A percentile compares a stretch with the other conserved stretches of the same genome.
Evolutionary conservation across 2,888 invertebrate genomes (phyloP).

Genomic region (Dasypolia templi): DNA sequence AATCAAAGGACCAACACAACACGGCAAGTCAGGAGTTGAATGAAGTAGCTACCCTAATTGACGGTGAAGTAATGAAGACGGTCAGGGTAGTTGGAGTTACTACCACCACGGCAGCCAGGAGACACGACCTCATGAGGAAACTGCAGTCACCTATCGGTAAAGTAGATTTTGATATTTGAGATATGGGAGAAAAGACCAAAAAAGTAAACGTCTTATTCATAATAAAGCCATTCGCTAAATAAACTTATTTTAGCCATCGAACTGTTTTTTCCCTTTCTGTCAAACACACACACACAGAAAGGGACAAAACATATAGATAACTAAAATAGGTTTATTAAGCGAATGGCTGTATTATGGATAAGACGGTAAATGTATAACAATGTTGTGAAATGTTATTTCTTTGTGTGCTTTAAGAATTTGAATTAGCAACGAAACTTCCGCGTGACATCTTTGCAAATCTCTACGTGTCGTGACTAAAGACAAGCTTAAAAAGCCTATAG

Average conservation of each 20-base stretch:
- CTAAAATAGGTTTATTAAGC: too few relatives aligned
- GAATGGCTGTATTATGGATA: too few relatives aligned
- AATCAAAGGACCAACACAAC: constrained; percentile 74
- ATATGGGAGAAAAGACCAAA: neutral
- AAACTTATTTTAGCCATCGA: too few relatives aligned
- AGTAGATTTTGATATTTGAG: neutral
- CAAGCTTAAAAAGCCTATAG: neutral
- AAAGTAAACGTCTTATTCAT: too few relatives aligned
- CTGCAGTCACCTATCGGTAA: constrained; percentile 92
- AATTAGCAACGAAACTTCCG: neutral
- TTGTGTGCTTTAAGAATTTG: too few relatives aligned
- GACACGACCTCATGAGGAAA: constrained; percentile 91
- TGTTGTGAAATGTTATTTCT: too few relatives aligned
- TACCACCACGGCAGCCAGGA: constrained; percentile 93
- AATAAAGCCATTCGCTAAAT: too few relatives aligned
- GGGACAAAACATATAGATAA: too few relatives aligned
- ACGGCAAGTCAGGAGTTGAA: constrained; percentile 82
- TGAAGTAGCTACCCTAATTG: constrained; percentile 89
- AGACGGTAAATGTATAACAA: too few relatives aligned
- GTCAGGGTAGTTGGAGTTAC: constrained; percentile 93
- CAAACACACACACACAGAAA: too few relatives aligned
- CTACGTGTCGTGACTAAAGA: neutral
- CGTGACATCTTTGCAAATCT: neutral
- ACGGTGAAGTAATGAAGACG: constrained; percentile 89
- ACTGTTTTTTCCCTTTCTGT: too few relatives aligned